Conservation (phyloP, 2,797 vertebrate genomes). For the Holocentrus rufus region DNA sequence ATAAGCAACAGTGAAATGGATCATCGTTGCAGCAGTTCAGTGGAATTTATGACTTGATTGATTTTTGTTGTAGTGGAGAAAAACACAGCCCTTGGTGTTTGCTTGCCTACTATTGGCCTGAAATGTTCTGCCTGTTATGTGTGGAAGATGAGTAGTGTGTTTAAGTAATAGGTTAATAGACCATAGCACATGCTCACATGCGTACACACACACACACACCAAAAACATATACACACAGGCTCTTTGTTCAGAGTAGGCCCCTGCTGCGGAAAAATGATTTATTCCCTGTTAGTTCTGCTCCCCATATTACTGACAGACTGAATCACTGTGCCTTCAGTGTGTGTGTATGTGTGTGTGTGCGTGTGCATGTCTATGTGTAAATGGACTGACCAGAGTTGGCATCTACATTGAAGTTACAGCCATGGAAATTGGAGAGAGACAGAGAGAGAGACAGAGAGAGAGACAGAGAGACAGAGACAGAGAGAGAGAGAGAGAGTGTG, state of each 20-base stretch:
- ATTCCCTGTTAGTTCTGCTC: constrained; percentile 72
- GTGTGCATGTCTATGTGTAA: constrained; percentile 20
- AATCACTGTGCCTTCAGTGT: constrained; percentile 60
- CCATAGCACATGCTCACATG: constrained; percentile 9
- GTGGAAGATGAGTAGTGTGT: constrained; percentile 59
- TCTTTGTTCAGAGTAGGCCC: constrained; percentile 73
- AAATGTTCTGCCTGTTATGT: constrained; percentile 58
- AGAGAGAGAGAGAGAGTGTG: constrained; percentile 2
- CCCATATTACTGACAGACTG: constrained; percentile 71
- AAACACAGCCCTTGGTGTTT: constrained; percentile 37
- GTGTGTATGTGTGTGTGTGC: constrained; percentile 33
- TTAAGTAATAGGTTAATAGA: constrained; percentile 63
- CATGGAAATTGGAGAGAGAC: constrained; percentile 58
- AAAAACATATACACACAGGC: constrained; percentile 61
- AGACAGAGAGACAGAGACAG: constrained; percentile 22
- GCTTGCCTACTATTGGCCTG: constrained; percentile 45
- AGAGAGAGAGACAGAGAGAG: constrained; percentile 52
- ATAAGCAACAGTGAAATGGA: constrained; percentile 9
- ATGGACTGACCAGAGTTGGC: constrained; percentile 66
- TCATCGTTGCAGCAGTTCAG: neutral
- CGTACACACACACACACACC: constrained; percentile 9
- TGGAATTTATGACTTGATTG: constrained; percentile 43
- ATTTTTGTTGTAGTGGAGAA: constrained; percentile 36
- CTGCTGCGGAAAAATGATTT: constrained; percentile 75
- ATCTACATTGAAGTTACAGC: constrained; percentile 61